Evolutionary conservation across 1,140 invertebrate genomes (phyloP), one percentile per base, ranked within the genome.

Genomic region (Drosophila pruinosa): DNA sequence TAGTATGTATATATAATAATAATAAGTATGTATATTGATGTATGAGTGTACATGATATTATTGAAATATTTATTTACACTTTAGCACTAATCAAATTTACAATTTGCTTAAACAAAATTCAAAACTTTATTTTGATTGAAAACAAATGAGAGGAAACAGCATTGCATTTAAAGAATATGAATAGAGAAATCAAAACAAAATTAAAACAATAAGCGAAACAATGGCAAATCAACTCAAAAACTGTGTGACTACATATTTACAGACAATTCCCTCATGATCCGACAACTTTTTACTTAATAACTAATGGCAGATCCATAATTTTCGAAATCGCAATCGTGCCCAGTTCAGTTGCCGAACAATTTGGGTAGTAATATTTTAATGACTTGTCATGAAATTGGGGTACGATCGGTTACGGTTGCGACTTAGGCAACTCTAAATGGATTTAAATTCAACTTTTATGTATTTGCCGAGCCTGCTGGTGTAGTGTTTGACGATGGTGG

Each of bases 21-120:
- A 65, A 67, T 72, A 68, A 39, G 34, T 68, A 72, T 68, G 45
- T 52, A 54, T 72, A 57, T 65, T 71, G 68, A 71, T 72, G 64
- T 68, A 67, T 68, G 64, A 54, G 70, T 72, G 70, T 68, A 78
- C 80, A 88, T 86, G 85, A 85, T 78, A 88, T 82, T 86, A 82
- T 78, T 74, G 75, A 88, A 89, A 88, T 88, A 72, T 88, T 88
- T 88, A 88, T 88, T 82, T 88, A 88, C 82, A 88, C 64, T 88
- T 88, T 75, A 71, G 67, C 70, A 59, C 78, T 88, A 88, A 88
- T 78, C 74, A 88, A 88, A 88, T 88, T 70, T 88, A 88, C 82
- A 88, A 88, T 82, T 88, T 81, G 21, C 81, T 86, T 86, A 75
- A 78, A 58, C 43, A 73, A 80, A 80, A 68, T 85, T 79, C 72